These are phyloP conservation scores for Macaca nemestrina DNA, from an alignment of 2,113 vertebrate species.

Conservation along the genomic window DNA sequence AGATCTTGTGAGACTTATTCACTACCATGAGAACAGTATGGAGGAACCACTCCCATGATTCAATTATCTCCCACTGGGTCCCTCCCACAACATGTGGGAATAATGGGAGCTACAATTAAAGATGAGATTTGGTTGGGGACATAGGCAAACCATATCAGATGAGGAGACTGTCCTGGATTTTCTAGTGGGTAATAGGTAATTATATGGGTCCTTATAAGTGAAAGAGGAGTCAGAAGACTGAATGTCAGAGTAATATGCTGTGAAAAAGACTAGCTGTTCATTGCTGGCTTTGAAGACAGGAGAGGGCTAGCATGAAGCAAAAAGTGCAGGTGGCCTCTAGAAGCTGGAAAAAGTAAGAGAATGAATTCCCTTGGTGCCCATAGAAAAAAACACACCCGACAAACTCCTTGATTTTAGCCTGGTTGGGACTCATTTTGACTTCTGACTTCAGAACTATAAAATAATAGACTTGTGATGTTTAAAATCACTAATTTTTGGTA, in stretches of 20 bases:
- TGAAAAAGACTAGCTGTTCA: neutral
- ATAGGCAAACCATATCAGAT: no score
- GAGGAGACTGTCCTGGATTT: neutral
- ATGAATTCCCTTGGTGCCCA: neutral
- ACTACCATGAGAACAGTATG: no score
- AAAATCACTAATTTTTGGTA: neutral
- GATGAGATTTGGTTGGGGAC: no score
- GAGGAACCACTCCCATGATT: no score
- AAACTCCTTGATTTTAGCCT: neutral
- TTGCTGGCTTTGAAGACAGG: neutral
- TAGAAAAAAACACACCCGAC: neutral
- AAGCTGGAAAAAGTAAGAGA: neutral
- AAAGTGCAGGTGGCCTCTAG: no score
- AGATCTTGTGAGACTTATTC: no score
- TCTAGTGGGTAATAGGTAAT: no score
- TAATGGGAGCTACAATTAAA: no score
- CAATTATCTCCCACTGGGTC: no score
- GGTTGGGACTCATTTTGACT: neutral
- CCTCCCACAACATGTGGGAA: no score
- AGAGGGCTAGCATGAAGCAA: neutral
- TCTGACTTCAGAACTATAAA: neutral
- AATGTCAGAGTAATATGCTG: neutral
- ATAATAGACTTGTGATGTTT: neutral
- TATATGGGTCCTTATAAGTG: neutral
- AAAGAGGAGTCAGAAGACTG: neutral